These are phyloP conservation scores for Xenops minutus DNA, from an alignment of 2,797 vertebrate genomes.

Conservation along the genomic window DNA sequence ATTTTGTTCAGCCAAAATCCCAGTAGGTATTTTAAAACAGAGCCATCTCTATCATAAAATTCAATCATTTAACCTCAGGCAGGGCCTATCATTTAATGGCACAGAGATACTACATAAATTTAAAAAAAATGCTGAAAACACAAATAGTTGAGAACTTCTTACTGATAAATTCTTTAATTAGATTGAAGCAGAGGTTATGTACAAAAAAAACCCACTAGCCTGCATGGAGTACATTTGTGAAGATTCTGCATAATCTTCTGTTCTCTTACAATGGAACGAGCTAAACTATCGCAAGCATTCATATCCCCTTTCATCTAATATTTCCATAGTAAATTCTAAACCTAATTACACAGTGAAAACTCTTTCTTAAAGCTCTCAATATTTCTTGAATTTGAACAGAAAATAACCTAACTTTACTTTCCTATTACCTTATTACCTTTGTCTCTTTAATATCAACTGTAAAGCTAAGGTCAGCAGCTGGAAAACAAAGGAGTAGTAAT, in stretches of 20 bases:
- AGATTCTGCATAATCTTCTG: background rate
- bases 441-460: background rate
- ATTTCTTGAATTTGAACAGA: background rate
- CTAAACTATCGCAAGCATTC: background rate
- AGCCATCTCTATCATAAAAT: background rate
- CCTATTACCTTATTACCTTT: background rate
- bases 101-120: background rate
- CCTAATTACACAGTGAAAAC: background rate
- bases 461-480: background rate
- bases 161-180: background rate
- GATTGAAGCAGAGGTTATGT: background rate
- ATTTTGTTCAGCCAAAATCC: background rate
- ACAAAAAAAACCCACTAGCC: background rate
- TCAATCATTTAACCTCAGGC: background rate
- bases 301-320: background rate
- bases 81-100: background rate
- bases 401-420: background rate
- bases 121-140: background rate
- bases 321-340: background rate
- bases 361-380: slow-evolving; percentile 18
- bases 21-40: background rate
- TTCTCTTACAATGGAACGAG: background rate
- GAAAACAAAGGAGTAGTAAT: background rate
- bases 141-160: background rate
- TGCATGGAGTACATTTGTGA: background rate